A percentile compares a stretch with the other conserved stretches of the same genome.
Conservation (phyloP, 2,113 vertebrate species). For the Daubentonia madagascariensis region DNA sequence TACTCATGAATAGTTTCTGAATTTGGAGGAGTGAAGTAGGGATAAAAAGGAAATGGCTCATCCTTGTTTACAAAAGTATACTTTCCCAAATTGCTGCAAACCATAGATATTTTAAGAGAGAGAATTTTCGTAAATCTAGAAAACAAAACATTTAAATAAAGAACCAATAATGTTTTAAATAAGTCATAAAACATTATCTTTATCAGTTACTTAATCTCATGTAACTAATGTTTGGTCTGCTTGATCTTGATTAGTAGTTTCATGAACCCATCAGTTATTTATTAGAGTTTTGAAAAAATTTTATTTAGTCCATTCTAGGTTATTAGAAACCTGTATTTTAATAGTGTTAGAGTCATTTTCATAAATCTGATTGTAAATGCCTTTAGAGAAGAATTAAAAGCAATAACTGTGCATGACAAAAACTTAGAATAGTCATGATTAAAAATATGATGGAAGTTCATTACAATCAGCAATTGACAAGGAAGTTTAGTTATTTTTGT, state of each 20-base stretch:
- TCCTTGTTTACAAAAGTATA: background rate
- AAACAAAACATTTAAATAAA: background rate
- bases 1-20: background rate
- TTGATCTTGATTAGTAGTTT: background rate
- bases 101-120: background rate
- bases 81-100: background rate
- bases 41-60: background rate
- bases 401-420: background rate
- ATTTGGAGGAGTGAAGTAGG: background rate
- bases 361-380: background rate
- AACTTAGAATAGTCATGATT: background rate
- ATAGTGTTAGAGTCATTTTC: background rate
- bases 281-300: background rate
- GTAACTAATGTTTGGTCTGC: background rate
- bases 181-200: background rate
- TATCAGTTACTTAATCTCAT: background rate
- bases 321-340: background rate
- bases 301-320: background rate
- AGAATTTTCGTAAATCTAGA: background rate
- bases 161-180: background rate
- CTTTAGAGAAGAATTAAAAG: background rate
- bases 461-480: background rate
- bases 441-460: background rate
- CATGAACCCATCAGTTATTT: background rate
- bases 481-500: background rate